Base-by-base conservation (phyloP, 1,140 invertebrate species). In the Formica exsecta region DNA sequence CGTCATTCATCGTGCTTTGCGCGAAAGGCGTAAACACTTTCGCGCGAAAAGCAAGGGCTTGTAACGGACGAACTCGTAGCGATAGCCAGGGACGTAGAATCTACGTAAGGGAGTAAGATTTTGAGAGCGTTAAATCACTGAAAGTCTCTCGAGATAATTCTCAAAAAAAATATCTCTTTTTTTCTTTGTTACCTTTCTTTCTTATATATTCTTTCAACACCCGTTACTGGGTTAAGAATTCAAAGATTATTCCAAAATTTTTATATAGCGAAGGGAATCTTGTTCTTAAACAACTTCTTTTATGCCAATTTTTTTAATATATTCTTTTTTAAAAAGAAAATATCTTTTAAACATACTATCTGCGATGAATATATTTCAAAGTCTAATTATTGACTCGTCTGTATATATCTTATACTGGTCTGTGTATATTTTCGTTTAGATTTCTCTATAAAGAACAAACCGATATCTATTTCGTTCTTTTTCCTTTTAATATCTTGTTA, bases 1-100 rank as follows among this genome's bases (percentile, higher is more conserved):
- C 79, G 64, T 25, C 29, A 64, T 54, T 79, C 62, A 79, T n/a
- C 25, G 65, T 44, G 65, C 65, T 70, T 71, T 64, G 44, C 77
- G 48, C 66, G 66, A 80, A 70, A 81, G 65, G 64, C 62, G 3
- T 22, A 76, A 4, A 16, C 41, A 0, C 5, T 57, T 70, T 36
- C 2, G 64, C 32, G 32, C 22, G 25, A 81, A 81, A 81, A 44
- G 51, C 51, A 38, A 51, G 29, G 36, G 48, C 48, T 51, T 51
- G 48, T 51, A 51, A 51, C 48, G 48, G 41, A 38, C 36, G 36
- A 32, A 44, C 54, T 38, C 16, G 9, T 36, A 57, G 75, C 41
- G 75, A 19, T 19, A 29, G n/a, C n/a, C 68, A 61, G 68, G 54
- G 38, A 73, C 38, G 79, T 51, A 29, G 61, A 57, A 61, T 25